Conservation (phyloP, 2,113 vertebrate genomes). For the Anthoscopus minutus region DNA sequence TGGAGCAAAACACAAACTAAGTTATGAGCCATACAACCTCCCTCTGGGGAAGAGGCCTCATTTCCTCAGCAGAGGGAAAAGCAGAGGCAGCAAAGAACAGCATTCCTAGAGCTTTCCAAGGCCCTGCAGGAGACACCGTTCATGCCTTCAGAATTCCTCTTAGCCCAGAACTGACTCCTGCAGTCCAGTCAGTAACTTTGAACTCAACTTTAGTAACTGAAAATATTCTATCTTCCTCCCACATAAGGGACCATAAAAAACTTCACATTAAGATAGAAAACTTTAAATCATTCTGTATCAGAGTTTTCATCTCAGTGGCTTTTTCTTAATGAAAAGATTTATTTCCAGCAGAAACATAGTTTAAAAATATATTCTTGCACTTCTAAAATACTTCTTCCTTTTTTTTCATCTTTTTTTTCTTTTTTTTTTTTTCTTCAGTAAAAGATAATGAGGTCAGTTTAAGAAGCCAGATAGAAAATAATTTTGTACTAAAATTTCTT, state of each 20-base stretch:
- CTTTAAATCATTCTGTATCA: neutral
- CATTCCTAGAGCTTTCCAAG: neutral
- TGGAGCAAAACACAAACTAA: neutral
- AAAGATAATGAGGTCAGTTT: neutral
- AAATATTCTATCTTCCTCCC: neutral
- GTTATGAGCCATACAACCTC: neutral
- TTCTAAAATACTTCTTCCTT: neutral
- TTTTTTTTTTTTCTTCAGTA: neutral
- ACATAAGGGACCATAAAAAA: neutral
- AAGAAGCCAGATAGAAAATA: neutral
- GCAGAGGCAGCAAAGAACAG: neutral
- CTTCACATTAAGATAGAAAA: neutral
- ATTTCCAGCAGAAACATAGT: neutral
- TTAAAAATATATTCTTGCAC: neutral
- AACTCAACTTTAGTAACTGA: neutral
- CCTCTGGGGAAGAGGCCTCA: neutral
- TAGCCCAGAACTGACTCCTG: neutral
- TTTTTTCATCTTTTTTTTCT: too few relatives aligned
- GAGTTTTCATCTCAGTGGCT: neutral
- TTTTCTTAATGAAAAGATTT: neutral
- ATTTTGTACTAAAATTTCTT: neutral
- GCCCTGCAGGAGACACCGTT: neutral
- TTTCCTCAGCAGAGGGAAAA: neutral
- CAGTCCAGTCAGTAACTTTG: neutral
- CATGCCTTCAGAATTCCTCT: neutral